Base-by-base conservation (phyloP, 2,113 vertebrate genomes). In the Oreochromis tanganicae region DNA sequence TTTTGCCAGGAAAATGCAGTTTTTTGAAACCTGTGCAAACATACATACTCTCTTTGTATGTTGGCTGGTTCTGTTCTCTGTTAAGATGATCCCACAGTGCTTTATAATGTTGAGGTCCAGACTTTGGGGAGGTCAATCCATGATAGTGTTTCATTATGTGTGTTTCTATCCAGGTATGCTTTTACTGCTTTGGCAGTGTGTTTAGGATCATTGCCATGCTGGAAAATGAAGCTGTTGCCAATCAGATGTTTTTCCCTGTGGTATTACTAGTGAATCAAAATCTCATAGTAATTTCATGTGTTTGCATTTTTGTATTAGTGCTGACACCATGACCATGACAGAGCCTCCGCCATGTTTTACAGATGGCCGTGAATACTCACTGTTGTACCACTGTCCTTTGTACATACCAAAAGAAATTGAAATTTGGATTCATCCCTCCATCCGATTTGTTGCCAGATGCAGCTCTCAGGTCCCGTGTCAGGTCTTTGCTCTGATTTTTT, bases 1-100 rank as follows among this genome's bases (percentile, higher is more conserved):
- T 46, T 73, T 73, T 0, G 0, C 41, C 14, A 17, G 9, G 68
- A 48, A 75, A 29, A 11, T 48, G 68, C 1, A 0, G 3, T 1
- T 48, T 75, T 19, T 29, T 11, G 9, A 75, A 75, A 48, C 36
- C 12, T 29, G 41, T 48, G 14, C 41, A 48, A 73, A 48, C 68
- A 73, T 17, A 48, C 21, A 46, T 27, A 1, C 0, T 73, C 68
- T 10, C 4, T 46, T 46, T 73, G 21, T 1, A 73, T 27, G 41
- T 29, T 73, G 41, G 41, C 68, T 75, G 21, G 1, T 75, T 75
- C 68, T 46, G 13, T 48, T 75, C 68, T 48, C 68, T 48, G 68
- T 48, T 4, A 48, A 29, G 41, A 75, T 48, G 21, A 75, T 2
- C 5, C 41, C 41, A 46, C 38, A 3, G 41, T 73, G 68, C 46